Percentiles rank a stretch among this genome's conserved stretches.
These are phyloP conservation scores for Acipenser oxyrinchus DNA, from an alignment of 2,797 vertebrate species.

Conservation along the genomic window DNA sequence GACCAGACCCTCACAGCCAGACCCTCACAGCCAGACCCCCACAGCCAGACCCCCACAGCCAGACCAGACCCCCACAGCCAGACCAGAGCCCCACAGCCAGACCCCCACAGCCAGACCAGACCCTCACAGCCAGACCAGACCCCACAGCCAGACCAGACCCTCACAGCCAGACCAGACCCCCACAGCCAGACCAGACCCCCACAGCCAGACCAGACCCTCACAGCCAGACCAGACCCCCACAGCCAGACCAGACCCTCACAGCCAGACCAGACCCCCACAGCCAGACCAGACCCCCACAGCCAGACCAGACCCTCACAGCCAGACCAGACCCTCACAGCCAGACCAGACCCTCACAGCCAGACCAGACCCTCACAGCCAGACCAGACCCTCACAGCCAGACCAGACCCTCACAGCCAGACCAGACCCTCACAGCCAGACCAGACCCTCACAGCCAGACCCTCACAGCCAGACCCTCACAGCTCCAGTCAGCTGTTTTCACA, in stretches of 20 bases:
- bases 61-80: constrained; percentile 46
- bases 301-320: background rate
- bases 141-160: constrained; percentile 4
- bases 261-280: constrained; percentile 11
- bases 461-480: background rate
- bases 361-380: constrained; percentile 9
- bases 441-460: constrained; percentile 15
- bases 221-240: constrained; percentile 20
- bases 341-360: background rate
- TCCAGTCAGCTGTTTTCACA: background rate
- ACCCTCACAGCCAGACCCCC: constrained; percentile 26
- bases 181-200: constrained; percentile 24
- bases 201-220: background rate
- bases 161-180: constrained; percentile 31
- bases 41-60: constrained; percentile 50
- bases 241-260: constrained; percentile 13
- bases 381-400: constrained; percentile 21
- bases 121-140: no score
- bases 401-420: constrained; percentile 14
- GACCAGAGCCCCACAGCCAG: constrained; percentile 4
- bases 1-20: no score
- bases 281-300: constrained; percentile 1
- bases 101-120: no score
- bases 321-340: background rate
- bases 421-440: constrained; percentile 12